Evolutionary conservation across 2,113 vertebrate species (phyloP).

Genomic region (Picathartes gymnocephalus): DNA sequence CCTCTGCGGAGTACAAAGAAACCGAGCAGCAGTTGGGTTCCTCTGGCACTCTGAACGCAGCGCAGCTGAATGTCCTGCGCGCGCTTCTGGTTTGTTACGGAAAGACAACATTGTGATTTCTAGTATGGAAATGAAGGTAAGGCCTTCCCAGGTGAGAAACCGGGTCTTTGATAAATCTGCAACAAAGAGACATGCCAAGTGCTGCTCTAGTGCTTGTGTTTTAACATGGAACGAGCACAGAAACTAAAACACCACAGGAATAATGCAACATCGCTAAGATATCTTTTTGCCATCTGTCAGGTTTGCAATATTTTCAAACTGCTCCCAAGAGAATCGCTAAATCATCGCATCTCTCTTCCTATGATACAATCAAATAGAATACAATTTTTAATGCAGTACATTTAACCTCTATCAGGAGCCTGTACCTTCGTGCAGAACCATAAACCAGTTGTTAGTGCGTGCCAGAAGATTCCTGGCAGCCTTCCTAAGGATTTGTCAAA

Average conservation of each 20-base stretch:
- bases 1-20: background rate
- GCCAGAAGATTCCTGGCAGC: background rate
- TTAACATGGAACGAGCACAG: background rate
- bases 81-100: accelerated
- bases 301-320: background rate
- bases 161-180: background rate
- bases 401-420: constrained; percentile 12
- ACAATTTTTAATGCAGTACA: background rate
- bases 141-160: background rate
- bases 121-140: background rate
- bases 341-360: background rate
- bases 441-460: background rate
- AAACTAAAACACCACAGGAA: background rate
- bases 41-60: background rate
- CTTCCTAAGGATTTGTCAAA: constrained; percentile 33
- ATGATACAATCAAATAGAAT: background rate
- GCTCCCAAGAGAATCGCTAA: background rate
- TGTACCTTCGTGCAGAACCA: background rate
- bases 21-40: background rate
- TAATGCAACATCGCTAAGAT: background rate
- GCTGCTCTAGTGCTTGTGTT: background rate
- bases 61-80: background rate
- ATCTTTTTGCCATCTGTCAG: constrained; percentile 16
- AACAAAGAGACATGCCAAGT: background rate
- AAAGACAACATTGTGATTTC: background rate